Base-by-base conservation (phyloP, 1,140 invertebrate species). In the Bombus waltoni region DNA sequence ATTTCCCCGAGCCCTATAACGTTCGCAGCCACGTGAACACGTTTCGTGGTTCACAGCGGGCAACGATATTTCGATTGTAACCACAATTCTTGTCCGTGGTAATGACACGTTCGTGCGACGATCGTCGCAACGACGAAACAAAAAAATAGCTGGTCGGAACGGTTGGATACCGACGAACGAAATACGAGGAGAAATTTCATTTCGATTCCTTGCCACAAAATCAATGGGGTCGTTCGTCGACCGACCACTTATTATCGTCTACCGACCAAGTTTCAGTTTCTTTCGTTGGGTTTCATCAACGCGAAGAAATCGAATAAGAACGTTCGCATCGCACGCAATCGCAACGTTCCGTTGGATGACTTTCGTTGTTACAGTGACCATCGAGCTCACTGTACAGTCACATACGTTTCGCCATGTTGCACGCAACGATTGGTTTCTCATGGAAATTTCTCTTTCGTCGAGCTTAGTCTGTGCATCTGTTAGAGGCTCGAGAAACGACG, bases 51-150 rank as follows among this genome's bases (percentile, higher is more conserved):
- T 22, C 53, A 28, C 22, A 8, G 35, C 5, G 47, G 53, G 35
- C 3, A 28, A 62, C 53, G 32, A 71, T 65, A 72, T 79, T 40
- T 40, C 68, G 32, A n/a, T 25, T 32, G 65, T 59, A 59, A 83
- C 74, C 82, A 6, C 82, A n/a, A 85, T 80, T 44, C 40, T 53
- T 40, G 68, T 32, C 44, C 28, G 42, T 32, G 32, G 32, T 72
- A 72, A 85, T 73, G 72, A 72, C 68, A 40, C 32, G 0, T 25
- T 3, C 65, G 35, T 3, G 13, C 40, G 74, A 78, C 62, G 65
- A 66, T 22, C 22, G 47, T 11, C 10, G 15, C 66, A 5, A 47
- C 10, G n/a, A 32, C 40, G 22, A 32, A 42, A 10, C 22, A 75
- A 62, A 15, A 15, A 72, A 47, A 40, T 22, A 57, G 35, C 3